Conservation (phyloP, 2,113 vertebrate species). For the Melanocharis versteri region DNA sequence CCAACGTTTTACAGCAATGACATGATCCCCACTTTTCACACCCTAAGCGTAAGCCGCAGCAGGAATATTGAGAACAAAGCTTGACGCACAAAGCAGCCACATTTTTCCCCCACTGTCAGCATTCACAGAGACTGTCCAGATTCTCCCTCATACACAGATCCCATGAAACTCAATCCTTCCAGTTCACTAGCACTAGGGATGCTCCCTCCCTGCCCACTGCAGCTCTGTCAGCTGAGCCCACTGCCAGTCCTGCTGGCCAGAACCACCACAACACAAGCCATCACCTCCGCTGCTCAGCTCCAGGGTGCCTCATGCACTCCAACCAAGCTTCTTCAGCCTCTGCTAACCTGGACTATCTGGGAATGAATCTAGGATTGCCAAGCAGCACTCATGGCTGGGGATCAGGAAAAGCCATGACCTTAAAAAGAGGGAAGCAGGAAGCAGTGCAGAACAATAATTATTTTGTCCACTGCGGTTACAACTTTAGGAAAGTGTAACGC, state of each 20-base stretch:
- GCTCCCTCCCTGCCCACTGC: neutral
- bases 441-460: neutral
- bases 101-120: neutral
- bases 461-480: neutral
- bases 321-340: neutral
- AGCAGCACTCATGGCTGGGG: neutral
- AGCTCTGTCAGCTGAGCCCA: neutral
- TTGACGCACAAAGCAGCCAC: neutral
- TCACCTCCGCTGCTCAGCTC: neutral
- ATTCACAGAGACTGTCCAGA: neutral
- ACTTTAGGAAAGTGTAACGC: neutral
- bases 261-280: neutral
- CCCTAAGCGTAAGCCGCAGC: neutral
- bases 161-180: neutral
- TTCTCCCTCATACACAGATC: neutral
- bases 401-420: neutral
- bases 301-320: neutral
- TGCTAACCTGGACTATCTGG: neutral
- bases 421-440: neutral
- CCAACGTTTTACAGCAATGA: neutral
- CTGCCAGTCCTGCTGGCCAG: neutral
- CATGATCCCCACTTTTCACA: neutral
- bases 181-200: neutral
- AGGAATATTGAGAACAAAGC: neutral
- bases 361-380: neutral